phyloP scores from a whole-genome alignment of 1,140 invertebrate genomes.

The Diuraphis noxia region DNA sequence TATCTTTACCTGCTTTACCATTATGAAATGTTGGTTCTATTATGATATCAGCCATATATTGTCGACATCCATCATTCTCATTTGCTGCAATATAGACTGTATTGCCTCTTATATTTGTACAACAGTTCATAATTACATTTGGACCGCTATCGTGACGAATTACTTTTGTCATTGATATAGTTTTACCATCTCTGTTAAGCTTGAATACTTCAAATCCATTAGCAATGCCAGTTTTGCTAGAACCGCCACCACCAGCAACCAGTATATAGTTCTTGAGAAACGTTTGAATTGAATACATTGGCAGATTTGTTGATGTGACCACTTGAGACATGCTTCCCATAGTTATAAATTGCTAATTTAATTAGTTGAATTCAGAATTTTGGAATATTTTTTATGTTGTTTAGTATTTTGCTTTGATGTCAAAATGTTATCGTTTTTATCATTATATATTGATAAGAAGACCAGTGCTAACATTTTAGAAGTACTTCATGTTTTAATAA shows the following conservation, averaged over 20 bases:
- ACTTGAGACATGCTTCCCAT: conserved; percentile 58
- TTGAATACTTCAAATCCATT: conserved; percentile 84
- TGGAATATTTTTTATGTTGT: background rate
- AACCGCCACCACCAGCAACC: conserved; percentile 92
- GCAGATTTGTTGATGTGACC: conserved; percentile 86
- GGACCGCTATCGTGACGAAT: conserved; percentile 84
- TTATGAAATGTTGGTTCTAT: conserved; percentile 52
- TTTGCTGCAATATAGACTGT: conserved; percentile 80
- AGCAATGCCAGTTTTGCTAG: conserved; percentile 90
- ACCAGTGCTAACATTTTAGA: background rate
- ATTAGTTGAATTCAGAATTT: background rate
- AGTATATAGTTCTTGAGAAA: conserved; percentile 89
- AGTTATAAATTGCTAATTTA: background rate
- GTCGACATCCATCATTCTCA: conserved; percentile 87
- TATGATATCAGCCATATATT: conserved; percentile 71
- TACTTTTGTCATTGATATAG: conserved; percentile 67
- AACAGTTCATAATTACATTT: conserved; percentile 90
- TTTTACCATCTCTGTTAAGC: conserved; percentile 27
- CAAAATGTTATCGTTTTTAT: conserved; percentile 3
- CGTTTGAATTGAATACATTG: conserved; percentile 86
- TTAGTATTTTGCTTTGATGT: background rate
- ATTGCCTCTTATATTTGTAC: conserved; percentile 69
- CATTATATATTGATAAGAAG: background rate
- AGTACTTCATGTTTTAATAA: background rate
- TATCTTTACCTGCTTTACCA: conserved; percentile 23